Base-by-base conservation (phyloP, 1,140 invertebrate species). In the Drosophila yakuba region DNA sequence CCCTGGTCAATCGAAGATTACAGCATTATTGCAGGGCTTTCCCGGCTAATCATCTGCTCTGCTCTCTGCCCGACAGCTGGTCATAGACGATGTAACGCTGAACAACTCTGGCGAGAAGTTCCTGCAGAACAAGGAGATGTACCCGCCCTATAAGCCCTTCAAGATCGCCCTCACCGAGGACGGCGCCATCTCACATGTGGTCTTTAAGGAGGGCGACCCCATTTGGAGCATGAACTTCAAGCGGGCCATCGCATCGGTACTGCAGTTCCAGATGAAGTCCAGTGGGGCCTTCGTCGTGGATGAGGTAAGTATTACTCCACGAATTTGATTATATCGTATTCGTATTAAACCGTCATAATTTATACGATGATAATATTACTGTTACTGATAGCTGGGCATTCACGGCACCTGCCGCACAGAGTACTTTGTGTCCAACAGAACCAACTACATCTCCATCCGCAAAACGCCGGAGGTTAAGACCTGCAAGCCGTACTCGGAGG, bases 151-250 rank as follows among this genome's bases (percentile, higher is more conserved):
- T 41, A 92, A 92, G 36, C 91, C 91, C 39, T 92, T 92, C 17
- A 92, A 91, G 62, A 90, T 92, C 11, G 75, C 82, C 6, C 73
- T 92, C 1, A 91, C 79, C 3, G 51, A 57, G 15, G 78, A 92
- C 14, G 86, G 85, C 3, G 78, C 74, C 14, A 90, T 91, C 52
- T 81, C 86, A 7, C 89, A 92, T 74, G 58, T 92, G 60, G 69
- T 91, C 14, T 92, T 92, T 55, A 92, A 92, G 60, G 93, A 93
- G 69, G 74, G 80, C 25, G 95, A 95, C 66, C 93, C 94, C 2
- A 80, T 93, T n/a, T 96, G 95, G 95, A 93, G 94, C 0, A 94
- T 93, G n/a, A 96, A 96, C 81, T 94, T 95, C 56, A 95, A 96
- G 83, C 91, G 95, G 39, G 95, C 94, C 5, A 93, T 96, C 23